Conservation (phyloP, 2,113 vertebrate genomes). For the Aphyosemion australe region DNA sequence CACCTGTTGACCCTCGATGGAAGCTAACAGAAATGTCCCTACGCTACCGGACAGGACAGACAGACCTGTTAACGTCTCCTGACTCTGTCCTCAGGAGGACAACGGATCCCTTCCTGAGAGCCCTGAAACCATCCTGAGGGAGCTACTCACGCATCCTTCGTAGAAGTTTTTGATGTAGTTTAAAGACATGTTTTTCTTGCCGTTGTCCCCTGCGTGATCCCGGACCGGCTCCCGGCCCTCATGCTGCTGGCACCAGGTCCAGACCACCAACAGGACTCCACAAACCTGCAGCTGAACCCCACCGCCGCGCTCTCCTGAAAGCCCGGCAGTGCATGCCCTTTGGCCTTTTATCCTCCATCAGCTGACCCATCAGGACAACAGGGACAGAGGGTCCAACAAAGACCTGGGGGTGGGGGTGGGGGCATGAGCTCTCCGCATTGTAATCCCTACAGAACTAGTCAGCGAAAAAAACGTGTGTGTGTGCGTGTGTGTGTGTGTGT, state of each 20-base stretch:
- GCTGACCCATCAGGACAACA: slow-evolving; percentile 77
- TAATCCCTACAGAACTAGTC: slow-evolving; percentile 81
- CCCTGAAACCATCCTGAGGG: background rate
- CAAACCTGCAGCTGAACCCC: slow-evolving; percentile 29
- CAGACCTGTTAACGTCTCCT: too few relatives aligned
- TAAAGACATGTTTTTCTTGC: slow-evolving; percentile 80
- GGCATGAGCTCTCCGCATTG: slow-evolving; percentile 71
- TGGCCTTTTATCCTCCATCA: slow-evolving; percentile 80
- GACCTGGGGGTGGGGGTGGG: slow-evolving; percentile 37
- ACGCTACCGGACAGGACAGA: background rate
- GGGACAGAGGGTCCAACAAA: slow-evolving; percentile 76
- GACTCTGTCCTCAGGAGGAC: background rate
- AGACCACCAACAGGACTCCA: slow-evolving; percentile 44
- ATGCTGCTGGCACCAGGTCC: slow-evolving; percentile 64
- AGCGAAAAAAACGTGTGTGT: slow-evolving; percentile 69
- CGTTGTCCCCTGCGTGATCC: slow-evolving; percentile 41
- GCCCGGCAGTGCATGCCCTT: slow-evolving; percentile 77
- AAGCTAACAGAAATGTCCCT: background rate
- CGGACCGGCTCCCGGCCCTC: slow-evolving; percentile 61
- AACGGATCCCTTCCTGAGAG: background rate
- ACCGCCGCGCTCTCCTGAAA: slow-evolving; percentile 71
- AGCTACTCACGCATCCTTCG: slow-evolving; percentile 88
- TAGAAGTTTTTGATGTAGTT: slow-evolving; percentile 90
- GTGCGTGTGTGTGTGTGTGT: slow-evolving; percentile 62
- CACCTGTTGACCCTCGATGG: background rate